Percentiles rank a stretch among this genome's conserved stretches.
Evolutionary conservation across 1,140 invertebrate species (phyloP).

Genomic region (Drosophila sp.): DNA sequence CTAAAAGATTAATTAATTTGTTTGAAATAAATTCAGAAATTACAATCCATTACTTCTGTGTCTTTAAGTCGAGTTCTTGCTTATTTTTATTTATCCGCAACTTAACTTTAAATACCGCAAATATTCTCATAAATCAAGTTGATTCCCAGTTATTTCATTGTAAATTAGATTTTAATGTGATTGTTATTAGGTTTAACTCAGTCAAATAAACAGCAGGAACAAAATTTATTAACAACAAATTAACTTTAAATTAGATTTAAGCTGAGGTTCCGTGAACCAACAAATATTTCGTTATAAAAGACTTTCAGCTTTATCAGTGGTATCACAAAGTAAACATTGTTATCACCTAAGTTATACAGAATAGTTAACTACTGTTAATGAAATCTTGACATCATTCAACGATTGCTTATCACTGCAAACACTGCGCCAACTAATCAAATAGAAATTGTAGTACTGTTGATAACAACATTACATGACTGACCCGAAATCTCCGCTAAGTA

Average conservation of each 20-base stretch:
- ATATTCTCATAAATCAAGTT: too few species aligned
- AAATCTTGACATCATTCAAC: neutral
- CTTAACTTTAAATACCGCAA: too few species aligned
- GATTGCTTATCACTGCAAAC: conserved; percentile 16
- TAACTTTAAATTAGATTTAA: neutral
- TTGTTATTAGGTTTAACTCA: neutral
- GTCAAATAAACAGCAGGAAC: neutral
- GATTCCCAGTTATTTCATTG: neutral
- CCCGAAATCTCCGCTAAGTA: conserved; percentile 11
- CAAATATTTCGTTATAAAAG: neutral
- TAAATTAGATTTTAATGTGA: neutral
- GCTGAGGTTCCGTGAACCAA: neutral
- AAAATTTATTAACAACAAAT: neutral
- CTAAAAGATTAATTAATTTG: too few species aligned
- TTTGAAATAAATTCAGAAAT: too few species aligned
- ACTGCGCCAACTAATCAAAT: conserved; percentile 27
- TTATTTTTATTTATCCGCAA: too few species aligned
- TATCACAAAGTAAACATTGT: neutral
- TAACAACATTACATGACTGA: neutral
- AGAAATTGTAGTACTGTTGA: neutral
- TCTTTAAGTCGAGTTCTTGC: too few species aligned
- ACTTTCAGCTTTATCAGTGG: neutral
- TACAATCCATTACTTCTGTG: too few species aligned
- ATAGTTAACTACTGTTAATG: neutral
- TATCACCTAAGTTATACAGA: conserved; percentile 1